phyloP scores from a whole-genome alignment of 2,113 vertebrate species.

The Ahaetulla prasina region DNA sequence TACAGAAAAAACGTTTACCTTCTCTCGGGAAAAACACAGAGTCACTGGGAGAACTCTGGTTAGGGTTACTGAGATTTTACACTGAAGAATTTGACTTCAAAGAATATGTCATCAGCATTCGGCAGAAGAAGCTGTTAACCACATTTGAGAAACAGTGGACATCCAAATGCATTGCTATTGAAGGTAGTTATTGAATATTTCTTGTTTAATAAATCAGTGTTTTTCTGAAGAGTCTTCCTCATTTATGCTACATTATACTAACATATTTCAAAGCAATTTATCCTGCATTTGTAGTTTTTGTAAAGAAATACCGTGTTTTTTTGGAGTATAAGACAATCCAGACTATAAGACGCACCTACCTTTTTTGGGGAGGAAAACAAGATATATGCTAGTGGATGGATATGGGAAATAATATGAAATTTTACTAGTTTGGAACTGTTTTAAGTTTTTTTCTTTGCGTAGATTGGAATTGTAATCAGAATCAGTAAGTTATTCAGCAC shows the following conservation, averaged over 20 bases:
- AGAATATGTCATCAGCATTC: conserved; percentile 96
- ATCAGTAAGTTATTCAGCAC: too few species aligned
- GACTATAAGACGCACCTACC: too few species aligned
- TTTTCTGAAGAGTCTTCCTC: not conserved
- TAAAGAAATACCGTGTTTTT: too few species aligned
- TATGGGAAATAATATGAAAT: too few species aligned
- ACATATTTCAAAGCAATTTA: not conserved
- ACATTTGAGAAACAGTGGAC: conserved; percentile 99
- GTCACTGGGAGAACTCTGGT: conserved; percentile 92
- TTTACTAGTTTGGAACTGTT: too few species aligned
- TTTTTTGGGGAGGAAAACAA: too few species aligned
- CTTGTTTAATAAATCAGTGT: not conserved
- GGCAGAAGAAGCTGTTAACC: conserved; percentile 90
- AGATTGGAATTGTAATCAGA: too few species aligned
- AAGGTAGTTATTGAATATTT: conserved; percentile 73
- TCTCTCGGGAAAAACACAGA: conserved; percentile 84
- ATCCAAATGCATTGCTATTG: conserved; percentile 97
- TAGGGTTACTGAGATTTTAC: conserved; percentile 93
- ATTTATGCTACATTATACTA: not conserved
- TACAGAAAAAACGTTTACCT: conserved; percentile 80
- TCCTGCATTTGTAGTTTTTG: not conserved
- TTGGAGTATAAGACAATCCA: too few species aligned
- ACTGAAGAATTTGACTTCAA: conserved; percentile 99
- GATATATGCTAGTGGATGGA: too few species aligned
- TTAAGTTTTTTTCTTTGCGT: too few species aligned